A percentile compares a stretch with the other conserved stretches of the same genome.
Evolutionary conservation across 2,113 vertebrate species (phyloP).

Genomic region (Cyanoramphus novaezelandiae): DNA sequence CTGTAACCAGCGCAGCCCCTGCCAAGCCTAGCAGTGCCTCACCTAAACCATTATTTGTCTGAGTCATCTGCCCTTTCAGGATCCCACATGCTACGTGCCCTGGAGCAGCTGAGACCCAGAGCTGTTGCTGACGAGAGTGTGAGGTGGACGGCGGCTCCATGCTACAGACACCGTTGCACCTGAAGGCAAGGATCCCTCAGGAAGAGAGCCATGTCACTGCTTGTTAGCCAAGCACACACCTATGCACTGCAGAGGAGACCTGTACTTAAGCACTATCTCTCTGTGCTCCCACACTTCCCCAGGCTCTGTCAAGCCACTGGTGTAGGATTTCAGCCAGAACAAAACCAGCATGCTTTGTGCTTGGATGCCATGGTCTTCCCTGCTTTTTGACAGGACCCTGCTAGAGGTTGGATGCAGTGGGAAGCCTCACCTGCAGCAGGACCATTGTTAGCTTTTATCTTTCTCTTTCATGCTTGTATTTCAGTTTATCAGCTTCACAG

Average conservation of each 20-base stretch:
- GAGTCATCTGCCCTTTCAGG: not conserved
- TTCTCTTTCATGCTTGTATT: not conserved
- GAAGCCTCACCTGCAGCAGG: not conserved
- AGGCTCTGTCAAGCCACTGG: not conserved
- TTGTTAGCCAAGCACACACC: not conserved
- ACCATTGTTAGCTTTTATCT: not conserved
- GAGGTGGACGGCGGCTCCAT: fast-evolving
- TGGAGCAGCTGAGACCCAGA: not conserved
- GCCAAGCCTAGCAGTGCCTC: not conserved
- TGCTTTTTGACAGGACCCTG: not conserved
- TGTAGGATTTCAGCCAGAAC: not conserved
- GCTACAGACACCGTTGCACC: fast-evolving
- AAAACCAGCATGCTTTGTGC: not conserved
- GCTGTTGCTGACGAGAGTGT: not conserved
- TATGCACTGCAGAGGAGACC: not conserved
- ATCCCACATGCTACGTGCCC: fast-evolving
- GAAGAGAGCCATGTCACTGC: not conserved
- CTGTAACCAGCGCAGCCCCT: not conserved
- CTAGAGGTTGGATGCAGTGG: not conserved
- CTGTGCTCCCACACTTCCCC: not conserved
- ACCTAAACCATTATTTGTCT: not conserved
- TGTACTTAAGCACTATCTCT: not conserved
- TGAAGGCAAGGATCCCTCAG: not conserved
- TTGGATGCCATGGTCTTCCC: not conserved
- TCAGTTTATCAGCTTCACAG: not conserved